Conservation (phyloP, 2,888 invertebrate species). For the Anthoptus insignis region DNA sequence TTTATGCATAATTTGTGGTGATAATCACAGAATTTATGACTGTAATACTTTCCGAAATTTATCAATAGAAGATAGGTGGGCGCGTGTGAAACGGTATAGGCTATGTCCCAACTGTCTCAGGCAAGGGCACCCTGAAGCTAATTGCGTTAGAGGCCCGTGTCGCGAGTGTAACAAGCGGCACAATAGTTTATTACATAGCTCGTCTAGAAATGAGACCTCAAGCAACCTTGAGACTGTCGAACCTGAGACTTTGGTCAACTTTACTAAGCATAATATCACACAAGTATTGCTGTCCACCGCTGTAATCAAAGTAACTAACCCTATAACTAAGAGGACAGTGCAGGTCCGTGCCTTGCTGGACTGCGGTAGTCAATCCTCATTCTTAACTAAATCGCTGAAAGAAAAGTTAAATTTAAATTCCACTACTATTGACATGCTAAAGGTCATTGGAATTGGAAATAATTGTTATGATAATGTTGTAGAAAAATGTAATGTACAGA, state of each 20-base stretch:
- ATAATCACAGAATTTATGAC: not conserved
- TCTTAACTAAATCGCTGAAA: not conserved
- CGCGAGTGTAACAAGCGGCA: not conserved
- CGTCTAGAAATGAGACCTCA: not conserved
- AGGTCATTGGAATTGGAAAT: slow-evolving; percentile 41
- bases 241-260: not conserved
- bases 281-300: not conserved
- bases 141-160: not conserved
- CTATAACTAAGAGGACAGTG: slow-evolving; percentile 22
- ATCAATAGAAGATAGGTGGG: not conserved
- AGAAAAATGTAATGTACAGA: slow-evolving; percentile 20
- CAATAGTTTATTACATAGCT: not conserved
- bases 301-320: too few species aligned
- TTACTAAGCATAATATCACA: not conserved
- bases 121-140: not conserved
- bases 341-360: not conserved
- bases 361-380: not conserved
- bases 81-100: not conserved
- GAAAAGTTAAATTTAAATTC: slow-evolving; percentile 23
- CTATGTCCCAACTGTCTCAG: not conserved
- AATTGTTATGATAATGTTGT: not conserved
- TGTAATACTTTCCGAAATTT: not conserved
- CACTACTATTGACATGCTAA: slow-evolving; percentile 32
- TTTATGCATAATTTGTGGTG: not conserved
- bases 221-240: not conserved